These are phyloP conservation scores for Cloeon dipterum DNA, from an alignment of 2,888 invertebrate genomes.

Conservation along the genomic window DNA sequence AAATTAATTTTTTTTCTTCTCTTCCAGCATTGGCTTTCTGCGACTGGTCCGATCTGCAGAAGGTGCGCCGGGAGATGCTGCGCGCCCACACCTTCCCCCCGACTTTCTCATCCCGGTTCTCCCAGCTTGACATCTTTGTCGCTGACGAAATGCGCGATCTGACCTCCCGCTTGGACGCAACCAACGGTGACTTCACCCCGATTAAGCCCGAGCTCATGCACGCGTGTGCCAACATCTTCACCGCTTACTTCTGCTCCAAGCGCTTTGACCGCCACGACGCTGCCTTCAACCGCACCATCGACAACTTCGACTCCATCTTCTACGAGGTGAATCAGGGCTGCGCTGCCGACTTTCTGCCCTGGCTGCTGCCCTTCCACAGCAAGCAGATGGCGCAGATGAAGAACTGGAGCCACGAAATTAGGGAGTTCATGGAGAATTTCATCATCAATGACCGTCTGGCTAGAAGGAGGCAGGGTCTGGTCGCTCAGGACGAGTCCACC, in stretches of 20 bases:
- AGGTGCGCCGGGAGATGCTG: conserved; percentile 30
- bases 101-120: conserved; percentile 26
- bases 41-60: conserved; percentile 40
- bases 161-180: conserved; percentile 1
- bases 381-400: conserved; percentile 25
- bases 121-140: conserved; percentile 25
- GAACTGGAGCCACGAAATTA: conserved; percentile 25
- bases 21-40: conserved; percentile 39
- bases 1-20: conserved; percentile 7
- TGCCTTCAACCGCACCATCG: conserved; percentile 24
- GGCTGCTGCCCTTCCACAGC: conserved; percentile 27
- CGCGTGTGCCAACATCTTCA: conserved; percentile 33
- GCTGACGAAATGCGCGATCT: conserved; percentile 17
- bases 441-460: conserved; percentile 24
- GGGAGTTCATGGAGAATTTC: conserved; percentile 28
- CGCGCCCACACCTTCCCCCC: conserved; percentile 31
- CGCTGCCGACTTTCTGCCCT: conserved; percentile 38
- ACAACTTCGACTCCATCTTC: conserved; percentile 36
- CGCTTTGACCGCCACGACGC: conserved; percentile 20
- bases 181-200: neutral
- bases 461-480: conserved; percentile 18
- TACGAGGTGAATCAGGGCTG: conserved; percentile 43
- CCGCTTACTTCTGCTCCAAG: conserved; percentile 32
- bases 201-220: conserved; percentile 17
- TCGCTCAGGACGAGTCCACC: conserved; percentile 14